Base-by-base conservation (phyloP, 2,113 vertebrate genomes). In the Potamarius usumacintae region DNA sequence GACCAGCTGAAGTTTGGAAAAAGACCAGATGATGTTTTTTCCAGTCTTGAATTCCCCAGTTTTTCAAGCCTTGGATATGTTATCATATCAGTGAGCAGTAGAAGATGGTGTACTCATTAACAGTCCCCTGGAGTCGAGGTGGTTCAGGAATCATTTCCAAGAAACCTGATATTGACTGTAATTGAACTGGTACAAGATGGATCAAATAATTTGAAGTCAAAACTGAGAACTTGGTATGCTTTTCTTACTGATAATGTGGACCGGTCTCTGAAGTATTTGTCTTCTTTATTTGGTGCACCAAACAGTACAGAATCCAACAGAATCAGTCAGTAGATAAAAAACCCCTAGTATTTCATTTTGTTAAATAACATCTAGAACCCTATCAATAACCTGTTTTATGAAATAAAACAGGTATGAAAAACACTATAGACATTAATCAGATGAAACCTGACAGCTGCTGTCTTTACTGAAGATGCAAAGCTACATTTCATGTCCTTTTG, bases 381-480 rank as follows among this genome's bases (percentile, higher is more conserved):
- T 74, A 3, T 74, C 42, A 74, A 50, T 1, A 74, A 50, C 18
- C 34, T 84, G 91, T 84, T 85, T 69, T 27, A 27, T 80, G 88
- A 88, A 91, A 84, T 85, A 52, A 89, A 91, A 85, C 81, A 88
- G 90, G 82, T 57, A 25, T 91, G 88, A 90, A 90, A 91, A 86
- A 76, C 85, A 85, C 90, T 86, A 91, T 87, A 86, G 7, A 17
- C 82, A 34, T 89, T 91, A 85, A 85, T 34, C 65, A 88, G 88
- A 92, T 84, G 78, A 86, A 87, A 83, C 53, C 42, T 91, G 92
- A 90, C 91, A 90, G 90, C 90, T 76, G 83, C 85, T 91, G 65
- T 82, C 76, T 69, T 86, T 84, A 87, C 85, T 82, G 67, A 60
- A 85, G 77, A 91, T 58, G 88, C 86, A 92, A 80, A 1, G 55